Base-by-base conservation (phyloP, 2,888 invertebrate genomes). In the Tridacna gigas region DNA sequence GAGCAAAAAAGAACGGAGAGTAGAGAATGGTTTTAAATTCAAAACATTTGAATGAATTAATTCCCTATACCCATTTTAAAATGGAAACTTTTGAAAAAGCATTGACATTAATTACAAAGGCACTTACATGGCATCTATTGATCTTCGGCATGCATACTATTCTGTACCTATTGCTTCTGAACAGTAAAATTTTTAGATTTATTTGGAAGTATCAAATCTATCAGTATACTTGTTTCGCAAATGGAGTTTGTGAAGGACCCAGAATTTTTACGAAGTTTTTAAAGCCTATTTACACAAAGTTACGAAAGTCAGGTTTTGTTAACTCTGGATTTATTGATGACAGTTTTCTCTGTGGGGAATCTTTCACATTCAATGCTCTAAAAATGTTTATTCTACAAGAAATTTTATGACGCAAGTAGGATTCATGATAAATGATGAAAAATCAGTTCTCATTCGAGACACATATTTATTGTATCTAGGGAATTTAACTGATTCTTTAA, bases 11-110 rank as follows among this genome's bases (percentile, higher is more conserved):
- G 22, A 61, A 61, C n/a, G 61, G 61, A 9, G 61, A 61, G n/a
- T 61, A n/a, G 9, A 61, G 61, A 74, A 51, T 83, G 74, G 28
- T 80, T 28, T 22, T 80, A 45, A 80, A 77, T 63, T 47, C 79
- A 26, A 80, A 83, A 47, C 61, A 63, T n/a, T 63, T 76, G 22
- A 76, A 76, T 61, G 60, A 45, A n/a, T 47, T 15, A 51, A 45
- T 76, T n/a, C 45, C 75, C 18, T 76, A 76, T 65, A 12, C 18
- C 5, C 56, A 74, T 60, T 56, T 74, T 26, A 74, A 74, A 60
- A 74, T 74, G 74, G 74, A 74, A 56, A 45, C 45, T 71, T 71
- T 71, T 71, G 71, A 71, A 37, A 47, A 11, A n/a, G 71, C 48
- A 18, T 37, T 71, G 13, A 71, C 45, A n/a, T 71, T 71, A 22